Evolutionary conservation across 2,888 invertebrate genomes (phyloP).

Genomic region (Toxonevra muliebris): DNA sequence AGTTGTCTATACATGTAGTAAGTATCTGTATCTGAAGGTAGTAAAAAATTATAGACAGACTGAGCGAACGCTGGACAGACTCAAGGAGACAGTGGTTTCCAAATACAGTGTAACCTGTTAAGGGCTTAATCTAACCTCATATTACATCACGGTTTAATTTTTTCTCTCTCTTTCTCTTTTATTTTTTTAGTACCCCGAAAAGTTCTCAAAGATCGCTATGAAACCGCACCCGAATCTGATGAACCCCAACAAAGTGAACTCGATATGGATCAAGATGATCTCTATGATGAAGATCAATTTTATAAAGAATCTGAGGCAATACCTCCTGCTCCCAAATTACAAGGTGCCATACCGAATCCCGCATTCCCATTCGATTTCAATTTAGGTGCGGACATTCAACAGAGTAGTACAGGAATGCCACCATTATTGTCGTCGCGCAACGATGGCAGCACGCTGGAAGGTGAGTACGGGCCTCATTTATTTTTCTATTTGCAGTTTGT

Average conservation of each 20-base stretch:
- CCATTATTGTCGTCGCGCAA: constrained; percentile 56
- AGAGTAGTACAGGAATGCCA: constrained; percentile 55
- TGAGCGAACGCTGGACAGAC: too few species aligned
- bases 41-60: background rate
- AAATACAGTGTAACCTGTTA: too few species aligned
- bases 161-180: background rate
- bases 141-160: background rate
- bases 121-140: too few species aligned
- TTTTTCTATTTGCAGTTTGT: constrained; percentile 12
- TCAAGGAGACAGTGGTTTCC: too few species aligned
- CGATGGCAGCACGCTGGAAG: constrained; percentile 58
- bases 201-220: constrained; percentile 83
- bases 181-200: constrained; percentile 76
- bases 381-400: constrained; percentile 41
- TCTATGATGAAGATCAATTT: constrained; percentile 68
- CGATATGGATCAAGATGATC: constrained; percentile 68
- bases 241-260: constrained; percentile 71
- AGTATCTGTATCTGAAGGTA: constrained; percentile 63
- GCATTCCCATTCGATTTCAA: constrained; percentile 53
- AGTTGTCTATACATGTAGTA: constrained; percentile 88
- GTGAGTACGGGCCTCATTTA: constrained; percentile 45
- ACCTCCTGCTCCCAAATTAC: constrained; percentile 68
- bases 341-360: constrained; percentile 58
- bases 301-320: constrained; percentile 70
- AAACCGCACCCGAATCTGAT: constrained; percentile 81